Base-by-base conservation (phyloP, 2,113 vertebrate genomes). In the Callipepla squamata region DNA sequence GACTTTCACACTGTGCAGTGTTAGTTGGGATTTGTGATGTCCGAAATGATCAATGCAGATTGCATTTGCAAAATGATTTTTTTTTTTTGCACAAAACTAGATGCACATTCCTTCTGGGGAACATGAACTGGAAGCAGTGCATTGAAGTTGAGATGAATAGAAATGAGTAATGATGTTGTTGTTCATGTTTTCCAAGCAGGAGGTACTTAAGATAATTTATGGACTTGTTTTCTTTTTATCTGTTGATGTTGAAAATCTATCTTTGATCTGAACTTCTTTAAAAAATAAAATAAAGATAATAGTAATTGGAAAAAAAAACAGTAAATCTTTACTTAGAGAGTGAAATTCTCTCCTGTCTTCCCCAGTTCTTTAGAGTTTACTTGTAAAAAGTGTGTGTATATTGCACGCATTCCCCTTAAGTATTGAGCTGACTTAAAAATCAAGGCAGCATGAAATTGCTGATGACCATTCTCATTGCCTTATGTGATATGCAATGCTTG, bases 11-110 rank as follows among this genome's bases (percentile, higher is more conserved):
- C 1, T 45, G 58, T 34, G 8, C n/a, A 3, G 3, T 6, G 40
- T 62, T 86, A 50, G 38, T 8, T 65, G 83, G 44, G 80, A n/a
- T 47, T 80, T 91, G 47, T 80, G 62, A 34, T 86, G 76, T 59
- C 55, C 45, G 6, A 69, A 55, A 5, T 44, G 48, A 69, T 80
- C 82, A 61, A 18, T 81, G 63, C 34, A 42, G 65, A 44, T 38
- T 68, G 32, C 62, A 62, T 75, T 81, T 86, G 50, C 67, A 78
- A 61, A 84, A 67, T 57, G 2, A 55, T 58, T 72, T 78, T 40
- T 36, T 8, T 36, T 40, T 40, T 30, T 21, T 62, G 63, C 34
- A 78, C 66, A 26, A 85, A 85, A 61, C 42, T n/a, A 47, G 51
- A 13, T 36, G 42, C 32, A 13, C 17, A 10, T 78, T 80, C 11